Base-by-base conservation (phyloP, 2,888 invertebrate species). In the Cataglyphis livida region DNA sequence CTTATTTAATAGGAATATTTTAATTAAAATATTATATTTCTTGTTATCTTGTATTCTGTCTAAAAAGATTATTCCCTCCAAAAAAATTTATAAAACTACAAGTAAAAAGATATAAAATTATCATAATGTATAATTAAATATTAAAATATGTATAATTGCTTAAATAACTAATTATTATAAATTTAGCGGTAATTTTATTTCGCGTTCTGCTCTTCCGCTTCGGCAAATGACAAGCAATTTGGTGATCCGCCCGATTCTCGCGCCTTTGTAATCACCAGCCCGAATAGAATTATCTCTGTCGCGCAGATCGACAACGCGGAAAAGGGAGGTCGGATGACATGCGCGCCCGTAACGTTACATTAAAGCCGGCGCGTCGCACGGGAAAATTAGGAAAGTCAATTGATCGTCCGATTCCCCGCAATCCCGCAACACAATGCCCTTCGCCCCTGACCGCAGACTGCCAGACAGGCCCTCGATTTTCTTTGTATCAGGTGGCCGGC, bases 301-400 rank as follows among this genome's bases (percentile, higher is more conserved):
- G 32, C 44, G 59, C 78, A 79, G 78, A 79, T 79, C 71, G 78
- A 35, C 71, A 78, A 59, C 25, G 48, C n/a, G 66, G 59, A 82
- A 82, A 70, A 70, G 79, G 59, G 81, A 75, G 35, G 25, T 35
- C 44, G 32, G 65, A 76, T 75, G 25, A 75, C 41, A 44, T 3
- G 28, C 44, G n/a, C 25, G 57, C 44, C 48, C 38, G n/a, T 7
- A 68, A 66, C 32, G 68, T 78, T 82, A 78, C 78, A 78, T 76
- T 82, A 82, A 82, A 68, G 82, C 61, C 41, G 59, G 65, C 74
- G 38, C 66, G 48, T 32, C 74, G 66, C 74, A 38, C 81, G 35
- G 59, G 79, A 81, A 89, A 88, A 88, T 89, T 84, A 87, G 86
- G 86, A 89, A 89, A 89, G 89, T 87, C 89, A 86, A 89, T 89